phyloP scores from a whole-genome alignment of 2,888 invertebrate species.

The Mythimna impura region DNA sequence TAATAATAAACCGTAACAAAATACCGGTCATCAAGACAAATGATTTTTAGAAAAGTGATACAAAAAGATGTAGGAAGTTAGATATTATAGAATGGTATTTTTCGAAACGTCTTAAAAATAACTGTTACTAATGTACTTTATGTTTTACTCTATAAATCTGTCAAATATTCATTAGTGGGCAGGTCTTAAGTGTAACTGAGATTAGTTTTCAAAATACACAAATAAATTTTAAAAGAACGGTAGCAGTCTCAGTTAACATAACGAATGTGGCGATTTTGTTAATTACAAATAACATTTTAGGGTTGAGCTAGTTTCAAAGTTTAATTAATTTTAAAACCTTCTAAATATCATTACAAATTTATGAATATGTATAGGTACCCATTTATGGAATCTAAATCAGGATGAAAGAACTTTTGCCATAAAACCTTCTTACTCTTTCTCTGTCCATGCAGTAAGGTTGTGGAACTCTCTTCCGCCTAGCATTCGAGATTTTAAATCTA shows the following conservation, averaged over 20 bases:
- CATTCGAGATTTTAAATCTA: too few relatives aligned
- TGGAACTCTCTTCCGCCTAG: too few relatives aligned
- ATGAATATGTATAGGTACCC: not conserved
- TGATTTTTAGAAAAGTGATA: slow-evolving; percentile 14
- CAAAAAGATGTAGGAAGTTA: not conserved
- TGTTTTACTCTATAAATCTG: slow-evolving; percentile 40
- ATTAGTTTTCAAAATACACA: slow-evolving; percentile 22
- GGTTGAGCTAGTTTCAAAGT: not conserved
- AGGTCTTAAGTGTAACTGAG: slow-evolving; percentile 15
- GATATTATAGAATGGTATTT: slow-evolving; percentile 24
- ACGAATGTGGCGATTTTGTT: slow-evolving; percentile 26
- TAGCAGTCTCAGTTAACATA: not conserved
- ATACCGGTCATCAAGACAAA: slow-evolving; percentile 17
- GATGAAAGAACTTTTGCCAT: not conserved
- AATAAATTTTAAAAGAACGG: slow-evolving; percentile 28
- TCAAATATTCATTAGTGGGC: slow-evolving; percentile 34
- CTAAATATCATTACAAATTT: not conserved
- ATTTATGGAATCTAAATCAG: not conserved
- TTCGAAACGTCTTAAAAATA: slow-evolving; percentile 23
- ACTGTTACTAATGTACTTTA: slow-evolving; percentile 16
- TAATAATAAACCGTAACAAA: not conserved
- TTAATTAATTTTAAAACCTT: not conserved
- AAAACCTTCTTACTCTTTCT: too few relatives aligned
- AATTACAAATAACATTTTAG: slow-evolving; percentile 9
- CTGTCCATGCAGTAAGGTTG: too few relatives aligned